These are phyloP conservation scores for Drosophila borealis DNA, from an alignment of 2,888 invertebrate genomes.

Conservation along the genomic window DNA sequence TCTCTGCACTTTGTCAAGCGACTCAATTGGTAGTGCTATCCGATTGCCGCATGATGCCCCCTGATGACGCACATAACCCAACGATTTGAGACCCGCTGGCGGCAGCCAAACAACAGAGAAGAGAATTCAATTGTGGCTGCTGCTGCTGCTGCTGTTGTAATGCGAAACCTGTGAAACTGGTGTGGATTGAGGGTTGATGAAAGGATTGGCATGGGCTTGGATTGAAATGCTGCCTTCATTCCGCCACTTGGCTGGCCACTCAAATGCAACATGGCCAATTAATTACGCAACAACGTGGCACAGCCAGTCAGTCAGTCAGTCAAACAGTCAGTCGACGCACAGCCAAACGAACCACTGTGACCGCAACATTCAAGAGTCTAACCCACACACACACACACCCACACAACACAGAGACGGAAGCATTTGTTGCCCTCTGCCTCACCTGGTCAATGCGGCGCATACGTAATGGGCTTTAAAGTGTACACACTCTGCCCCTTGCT, in stretches of 20 bases:
- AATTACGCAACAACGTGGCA: constrained; percentile 73
- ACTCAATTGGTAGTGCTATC: constrained; percentile 28
- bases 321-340: constrained; percentile 17
- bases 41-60: constrained; percentile 1
- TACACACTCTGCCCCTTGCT: background rate
- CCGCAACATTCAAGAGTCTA: constrained; percentile 53
- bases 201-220: background rate
- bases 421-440: constrained; percentile 7
- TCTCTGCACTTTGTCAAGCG: constrained; percentile 25
- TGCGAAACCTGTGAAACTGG: constrained; percentile 52
- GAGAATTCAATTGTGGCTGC: constrained; percentile 68
- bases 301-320: constrained; percentile 11
- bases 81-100: constrained; percentile 37
- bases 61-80: background rate
- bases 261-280: constrained; percentile 78
- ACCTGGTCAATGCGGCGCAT: constrained; percentile 63
- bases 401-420: background rate
- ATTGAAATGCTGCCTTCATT: constrained; percentile 34
- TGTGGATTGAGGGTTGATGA: background rate
- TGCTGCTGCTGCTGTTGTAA: constrained; percentile 49
- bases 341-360: constrained; percentile 28
- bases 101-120: constrained; percentile 45
- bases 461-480: constrained; percentile 52
- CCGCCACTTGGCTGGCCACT: constrained; percentile 64
- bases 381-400: constrained; percentile 22